Conservation (phyloP, 2,888 invertebrate species). For the Parnassius glacialis region DNA sequence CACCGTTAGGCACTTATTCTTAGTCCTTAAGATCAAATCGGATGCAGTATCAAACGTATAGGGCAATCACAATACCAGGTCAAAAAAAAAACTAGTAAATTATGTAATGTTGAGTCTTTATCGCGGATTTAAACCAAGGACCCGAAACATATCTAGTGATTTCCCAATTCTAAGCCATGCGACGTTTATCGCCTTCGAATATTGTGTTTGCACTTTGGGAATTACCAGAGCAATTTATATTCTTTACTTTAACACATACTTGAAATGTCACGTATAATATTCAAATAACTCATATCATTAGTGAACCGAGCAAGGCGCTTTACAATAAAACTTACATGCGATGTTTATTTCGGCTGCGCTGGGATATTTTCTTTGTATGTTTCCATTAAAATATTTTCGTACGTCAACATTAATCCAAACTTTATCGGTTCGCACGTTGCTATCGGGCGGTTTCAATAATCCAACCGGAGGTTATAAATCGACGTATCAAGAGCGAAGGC, state of each 20-base stretch:
- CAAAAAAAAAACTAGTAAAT: too few relatives aligned
- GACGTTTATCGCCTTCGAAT: too few relatives aligned
- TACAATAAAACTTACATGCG: constrained; percentile 8
- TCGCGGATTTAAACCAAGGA: too few relatives aligned
- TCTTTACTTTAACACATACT: neutral
- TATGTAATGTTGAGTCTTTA: too few relatives aligned
- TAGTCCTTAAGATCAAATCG: too few relatives aligned
- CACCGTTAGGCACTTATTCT: too few relatives aligned
- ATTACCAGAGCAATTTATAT: neutral
- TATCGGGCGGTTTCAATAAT: constrained; percentile 23
- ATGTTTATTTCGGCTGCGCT: constrained; percentile 2
- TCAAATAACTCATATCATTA: constrained; percentile 14
- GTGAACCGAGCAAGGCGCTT: neutral
- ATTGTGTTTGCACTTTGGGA: too few relatives aligned
- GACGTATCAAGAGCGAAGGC: constrained; percentile 46
- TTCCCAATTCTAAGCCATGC: too few relatives aligned
- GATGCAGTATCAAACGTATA: too few relatives aligned
- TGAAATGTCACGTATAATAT: neutral
- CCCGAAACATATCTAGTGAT: too few relatives aligned
- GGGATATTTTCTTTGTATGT: constrained; percentile 3
- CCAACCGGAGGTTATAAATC: constrained; percentile 49
- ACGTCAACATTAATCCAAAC: constrained; percentile 21
- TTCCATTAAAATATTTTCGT: constrained; percentile 24
- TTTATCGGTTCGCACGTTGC: constrained; percentile 21
- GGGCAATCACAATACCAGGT: too few relatives aligned